Conservation (phyloP, 2,113 vertebrate species). For the Physeter macrocephalus region DNA sequence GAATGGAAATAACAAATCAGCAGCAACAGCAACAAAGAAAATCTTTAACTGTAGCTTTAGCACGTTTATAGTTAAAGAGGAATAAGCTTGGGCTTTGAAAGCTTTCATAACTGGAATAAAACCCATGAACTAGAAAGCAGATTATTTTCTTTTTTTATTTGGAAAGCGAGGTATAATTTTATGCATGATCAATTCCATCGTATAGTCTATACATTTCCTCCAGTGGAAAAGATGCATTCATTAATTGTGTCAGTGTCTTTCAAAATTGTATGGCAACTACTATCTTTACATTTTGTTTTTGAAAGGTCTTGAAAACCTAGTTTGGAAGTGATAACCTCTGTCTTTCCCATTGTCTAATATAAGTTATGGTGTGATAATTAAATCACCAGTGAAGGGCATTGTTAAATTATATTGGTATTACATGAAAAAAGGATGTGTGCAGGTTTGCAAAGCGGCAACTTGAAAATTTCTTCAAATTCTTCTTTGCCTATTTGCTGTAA, state of each 20-base stretch:
- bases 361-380: background rate
- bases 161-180: background rate
- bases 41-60: background rate
- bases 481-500: background rate
- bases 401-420: background rate
- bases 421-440: background rate
- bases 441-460: background rate
- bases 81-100: background rate
- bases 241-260: background rate
- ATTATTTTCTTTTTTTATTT: background rate
- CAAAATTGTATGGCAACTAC: background rate
- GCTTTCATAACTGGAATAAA: background rate
- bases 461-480: background rate
- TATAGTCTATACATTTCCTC: background rate
- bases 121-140: background rate
- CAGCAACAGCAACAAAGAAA: background rate
- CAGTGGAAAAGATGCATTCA: background rate
- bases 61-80: background rate
- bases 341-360: background rate
- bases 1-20: background rate
- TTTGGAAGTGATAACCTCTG: background rate
- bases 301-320: background rate
- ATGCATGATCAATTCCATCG: background rate
- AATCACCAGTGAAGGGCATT: background rate
- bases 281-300: background rate